phyloP scores from a whole-genome alignment of 1,140 invertebrate genomes.

The Platyscapa corneri region DNA sequence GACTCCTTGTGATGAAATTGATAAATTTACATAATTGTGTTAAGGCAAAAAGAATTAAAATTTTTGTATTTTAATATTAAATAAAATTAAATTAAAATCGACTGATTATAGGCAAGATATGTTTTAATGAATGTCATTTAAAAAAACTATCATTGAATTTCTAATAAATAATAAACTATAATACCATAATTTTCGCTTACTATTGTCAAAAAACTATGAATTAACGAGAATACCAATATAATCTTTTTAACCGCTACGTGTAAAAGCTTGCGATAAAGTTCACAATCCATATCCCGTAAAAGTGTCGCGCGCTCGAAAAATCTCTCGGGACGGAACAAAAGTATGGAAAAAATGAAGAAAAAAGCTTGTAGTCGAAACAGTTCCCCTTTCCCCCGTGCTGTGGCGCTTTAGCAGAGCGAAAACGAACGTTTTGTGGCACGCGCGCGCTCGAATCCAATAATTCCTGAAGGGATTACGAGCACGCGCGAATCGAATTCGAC shows the following conservation, averaged over 20 bases:
- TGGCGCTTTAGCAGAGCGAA: neutral
- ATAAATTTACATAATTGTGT: no score
- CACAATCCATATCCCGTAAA: neutral
- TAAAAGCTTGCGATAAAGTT: neutral
- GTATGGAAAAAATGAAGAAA: neutral
- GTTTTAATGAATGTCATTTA: no score
- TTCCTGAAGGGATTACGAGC: slow-evolving; percentile 39
- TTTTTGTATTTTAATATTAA: no score
- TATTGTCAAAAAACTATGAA: neutral
- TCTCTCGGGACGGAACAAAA: neutral
- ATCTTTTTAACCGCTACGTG: neutral
- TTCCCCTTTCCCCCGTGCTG: neutral
- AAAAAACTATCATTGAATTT: no score
- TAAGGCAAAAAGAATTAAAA: no score
- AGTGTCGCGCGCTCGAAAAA: neutral
- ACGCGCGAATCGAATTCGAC: slow-evolving; percentile 33
- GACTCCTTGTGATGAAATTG: no score
- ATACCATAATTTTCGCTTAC: neutral
- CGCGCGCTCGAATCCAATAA: slow-evolving; percentile 42
- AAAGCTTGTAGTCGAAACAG: neutral
- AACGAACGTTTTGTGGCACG: slow-evolving; percentile 35
- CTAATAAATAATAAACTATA: no score
- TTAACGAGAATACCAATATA: neutral
- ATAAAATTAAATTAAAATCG: no score
- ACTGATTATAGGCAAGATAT: no score